phyloP scores from a whole-genome alignment of 2,113 vertebrate genomes.

The Protobothrops flavoviridis region DNA sequence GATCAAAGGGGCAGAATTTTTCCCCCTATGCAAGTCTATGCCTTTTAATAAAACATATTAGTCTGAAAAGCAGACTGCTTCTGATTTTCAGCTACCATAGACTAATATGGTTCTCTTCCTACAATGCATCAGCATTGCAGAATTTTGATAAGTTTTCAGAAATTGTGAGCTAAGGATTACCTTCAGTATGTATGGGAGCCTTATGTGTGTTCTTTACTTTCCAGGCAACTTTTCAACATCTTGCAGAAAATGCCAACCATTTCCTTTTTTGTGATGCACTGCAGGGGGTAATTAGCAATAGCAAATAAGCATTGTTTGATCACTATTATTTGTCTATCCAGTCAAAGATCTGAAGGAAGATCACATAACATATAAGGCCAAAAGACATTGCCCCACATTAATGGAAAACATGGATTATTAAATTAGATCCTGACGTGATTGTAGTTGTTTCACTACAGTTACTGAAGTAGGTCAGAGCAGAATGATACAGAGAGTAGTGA shows the following conservation, averaged over 20 bases:
- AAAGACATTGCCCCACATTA: not conserved
- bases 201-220: not conserved
- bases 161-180: not conserved
- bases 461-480: not conserved
- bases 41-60: not conserved
- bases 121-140: not conserved
- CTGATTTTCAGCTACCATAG: not conserved
- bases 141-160: not conserved
- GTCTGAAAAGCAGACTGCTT: not conserved
- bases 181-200: not conserved
- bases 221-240: not conserved
- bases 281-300: not conserved
- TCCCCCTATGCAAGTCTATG: not conserved
- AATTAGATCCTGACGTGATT: not conserved
- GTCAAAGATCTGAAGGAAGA: not conserved
- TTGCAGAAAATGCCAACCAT: not conserved
- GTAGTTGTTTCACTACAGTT: not conserved
- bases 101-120: not conserved
- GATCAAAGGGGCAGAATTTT: not conserved
- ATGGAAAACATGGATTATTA: not conserved
- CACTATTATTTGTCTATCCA: not conserved
- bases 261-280: not conserved
- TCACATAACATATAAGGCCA: not conserved
- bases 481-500: not conserved
- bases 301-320: not conserved